Evolutionary conservation across 2,113 vertebrate species (phyloP).

Genomic region (Bothrops jararaca): DNA sequence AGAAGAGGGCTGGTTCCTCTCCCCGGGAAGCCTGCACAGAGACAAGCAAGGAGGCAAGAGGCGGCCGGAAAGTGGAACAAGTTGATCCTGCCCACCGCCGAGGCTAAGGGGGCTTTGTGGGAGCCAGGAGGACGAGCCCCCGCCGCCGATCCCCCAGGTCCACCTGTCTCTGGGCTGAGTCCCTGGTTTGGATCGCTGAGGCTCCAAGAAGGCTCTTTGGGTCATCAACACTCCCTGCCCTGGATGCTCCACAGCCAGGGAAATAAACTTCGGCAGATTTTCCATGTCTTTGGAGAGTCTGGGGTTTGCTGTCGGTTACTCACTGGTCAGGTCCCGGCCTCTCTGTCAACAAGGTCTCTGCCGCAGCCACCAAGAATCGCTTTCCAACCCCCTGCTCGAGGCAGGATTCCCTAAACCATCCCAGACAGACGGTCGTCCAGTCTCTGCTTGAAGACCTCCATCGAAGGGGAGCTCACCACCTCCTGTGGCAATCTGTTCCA

Average conservation of each 20-base stretch:
- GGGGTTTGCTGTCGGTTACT: background rate
- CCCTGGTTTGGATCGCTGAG: background rate
- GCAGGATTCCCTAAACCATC: no score
- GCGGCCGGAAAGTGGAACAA: rapidly evolving
- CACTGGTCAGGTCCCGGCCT: background rate
- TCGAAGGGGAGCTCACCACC: no score
- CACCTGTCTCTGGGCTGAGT: background rate
- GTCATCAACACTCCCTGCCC: background rate
- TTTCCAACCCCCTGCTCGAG: no score
- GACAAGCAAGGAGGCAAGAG: background rate
- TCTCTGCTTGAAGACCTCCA: no score
- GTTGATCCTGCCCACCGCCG: background rate
- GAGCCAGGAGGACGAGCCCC: background rate
- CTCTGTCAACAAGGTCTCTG: background rate
- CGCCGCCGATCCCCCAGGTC: background rate
- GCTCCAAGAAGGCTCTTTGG: background rate
- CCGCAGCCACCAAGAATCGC: background rate
- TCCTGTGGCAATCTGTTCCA: no score
- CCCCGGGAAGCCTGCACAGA: background rate
- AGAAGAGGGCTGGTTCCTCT: background rate
- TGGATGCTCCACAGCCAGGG: background rate
- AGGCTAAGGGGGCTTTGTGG: background rate
- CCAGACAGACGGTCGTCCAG: no score
- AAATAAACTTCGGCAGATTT: background rate
- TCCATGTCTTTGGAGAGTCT: background rate